A percentile compares a stretch with the other conserved stretches of the same genome.
Evolutionary conservation across 2,797 vertebrate genomes (phyloP).

Genomic region (Choloepus didactylus): DNA sequence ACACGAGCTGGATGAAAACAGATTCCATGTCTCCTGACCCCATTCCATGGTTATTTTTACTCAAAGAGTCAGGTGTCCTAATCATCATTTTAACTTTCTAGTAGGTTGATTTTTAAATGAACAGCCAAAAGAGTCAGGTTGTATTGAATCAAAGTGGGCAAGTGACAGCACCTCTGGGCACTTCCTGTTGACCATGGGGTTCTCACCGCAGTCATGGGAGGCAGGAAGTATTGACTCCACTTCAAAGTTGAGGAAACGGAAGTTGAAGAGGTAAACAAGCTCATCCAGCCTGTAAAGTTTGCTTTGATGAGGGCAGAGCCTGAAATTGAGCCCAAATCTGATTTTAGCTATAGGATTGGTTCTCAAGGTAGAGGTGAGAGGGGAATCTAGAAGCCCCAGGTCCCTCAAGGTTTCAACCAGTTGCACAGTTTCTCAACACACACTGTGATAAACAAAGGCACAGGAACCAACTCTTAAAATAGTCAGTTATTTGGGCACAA

Average conservation of each 20-base stretch:
- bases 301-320: not conserved
- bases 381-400: not conserved
- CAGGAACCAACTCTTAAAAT: not conserved
- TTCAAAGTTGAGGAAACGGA: constrained; percentile 1
- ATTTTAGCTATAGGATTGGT: not conserved
- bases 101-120: not conserved
- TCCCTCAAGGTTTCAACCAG: not conserved
- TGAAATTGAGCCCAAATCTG: not conserved
- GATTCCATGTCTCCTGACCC: not conserved
- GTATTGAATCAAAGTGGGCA: not conserved
- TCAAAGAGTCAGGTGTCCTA: not conserved
- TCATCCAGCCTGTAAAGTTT: not conserved
- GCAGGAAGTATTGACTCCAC: not conserved
- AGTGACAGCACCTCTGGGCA: not conserved
- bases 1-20: not conserved
- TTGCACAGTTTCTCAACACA: not conserved
- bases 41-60: constrained; percentile 23
- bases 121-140: not conserved
- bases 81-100: not conserved
- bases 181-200: not conserved
- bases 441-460: not conserved
- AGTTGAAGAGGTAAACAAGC: not conserved
- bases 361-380: constrained; percentile 26
- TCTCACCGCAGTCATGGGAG: not conserved
- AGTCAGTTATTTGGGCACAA: not conserved